phyloP scores from a whole-genome alignment of 2,797 vertebrate species.

The Liparis tanakae region DNA sequence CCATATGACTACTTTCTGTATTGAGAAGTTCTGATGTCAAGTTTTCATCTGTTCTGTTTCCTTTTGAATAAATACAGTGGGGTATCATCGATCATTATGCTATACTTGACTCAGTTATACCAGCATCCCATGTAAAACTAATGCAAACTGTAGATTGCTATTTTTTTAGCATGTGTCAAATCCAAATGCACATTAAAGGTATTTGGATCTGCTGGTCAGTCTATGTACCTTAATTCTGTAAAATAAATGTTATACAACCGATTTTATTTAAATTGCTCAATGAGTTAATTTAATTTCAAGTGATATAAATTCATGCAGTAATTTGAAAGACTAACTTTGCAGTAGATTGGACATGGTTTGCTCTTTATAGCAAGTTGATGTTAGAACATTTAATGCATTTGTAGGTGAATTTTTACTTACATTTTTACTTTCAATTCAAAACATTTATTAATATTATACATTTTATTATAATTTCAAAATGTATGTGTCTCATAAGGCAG shows the following conservation, averaged over 20 bases:
- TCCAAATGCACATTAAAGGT: conserved; percentile 72
- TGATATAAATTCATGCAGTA: conserved; percentile 52
- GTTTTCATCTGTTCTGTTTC: conserved; percentile 57
- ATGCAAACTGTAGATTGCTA: conserved; percentile 54
- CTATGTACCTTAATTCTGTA: conserved; percentile 77
- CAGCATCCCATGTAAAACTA: conserved; percentile 42
- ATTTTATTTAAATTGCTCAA: conserved; percentile 50
- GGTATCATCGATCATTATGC: conserved; percentile 36
- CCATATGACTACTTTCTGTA: conserved; percentile 17
- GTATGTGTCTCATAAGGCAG: neutral
- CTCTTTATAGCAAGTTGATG: conserved; percentile 37
- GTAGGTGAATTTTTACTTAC: conserved; percentile 38
- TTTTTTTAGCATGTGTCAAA: conserved; percentile 67
- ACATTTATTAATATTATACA: conserved; percentile 24
- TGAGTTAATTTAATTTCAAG: conserved; percentile 58
- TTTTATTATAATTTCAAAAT: conserved; percentile 13
- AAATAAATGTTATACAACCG: conserved; percentile 60
- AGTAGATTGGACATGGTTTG: conserved; percentile 41
- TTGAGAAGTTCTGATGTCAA: conserved; percentile 5
- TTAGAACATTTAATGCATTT: conserved; percentile 52
- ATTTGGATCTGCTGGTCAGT: conserved; percentile 89
- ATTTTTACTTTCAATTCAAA: conserved; percentile 37
- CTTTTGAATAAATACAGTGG: conserved; percentile 61
- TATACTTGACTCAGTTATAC: conserved; percentile 47
- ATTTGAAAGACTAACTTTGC: conserved; percentile 51